Percentiles rank a stretch among this genome's conserved stretches.
These are phyloP conservation scores for Clarias gariepinus DNA, from an alignment of 2,113 vertebrate genomes.

Conservation along the genomic window DNA sequence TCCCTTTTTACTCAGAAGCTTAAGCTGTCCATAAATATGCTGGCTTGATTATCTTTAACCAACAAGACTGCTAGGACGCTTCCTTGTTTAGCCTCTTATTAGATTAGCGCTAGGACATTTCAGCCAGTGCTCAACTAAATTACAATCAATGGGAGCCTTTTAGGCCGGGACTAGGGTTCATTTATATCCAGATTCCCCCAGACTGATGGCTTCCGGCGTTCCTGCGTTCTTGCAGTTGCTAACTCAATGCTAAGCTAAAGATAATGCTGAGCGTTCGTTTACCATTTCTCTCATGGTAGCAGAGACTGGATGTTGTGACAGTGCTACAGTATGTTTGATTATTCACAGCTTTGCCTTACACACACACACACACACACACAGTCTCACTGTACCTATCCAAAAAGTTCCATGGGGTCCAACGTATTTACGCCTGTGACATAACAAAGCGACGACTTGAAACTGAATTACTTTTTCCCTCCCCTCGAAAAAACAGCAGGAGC, in stretches of 20 bases:
- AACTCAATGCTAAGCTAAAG: background rate
- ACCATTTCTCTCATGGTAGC: background rate
- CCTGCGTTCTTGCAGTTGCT: background rate
- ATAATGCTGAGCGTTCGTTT: background rate
- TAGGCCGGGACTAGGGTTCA: constrained; percentile 4
- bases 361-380: constrained; percentile 42
- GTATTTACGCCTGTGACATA: constrained; percentile 49
- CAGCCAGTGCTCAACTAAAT: constrained; percentile 16
- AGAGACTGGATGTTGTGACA: constrained; percentile 4
- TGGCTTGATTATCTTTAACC: background rate
- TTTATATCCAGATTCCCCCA: constrained; percentile 10
- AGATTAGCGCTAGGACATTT: background rate
- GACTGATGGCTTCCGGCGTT: background rate
- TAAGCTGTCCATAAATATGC: too few species aligned
- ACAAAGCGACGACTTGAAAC: constrained; percentile 58
- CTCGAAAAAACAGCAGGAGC: constrained; percentile 55
- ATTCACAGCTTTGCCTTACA: constrained; percentile 1
- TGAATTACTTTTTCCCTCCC: constrained; percentile 48
- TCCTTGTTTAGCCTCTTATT: constrained; percentile 17
- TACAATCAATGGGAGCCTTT: constrained; percentile 36
- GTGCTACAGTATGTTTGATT: background rate
- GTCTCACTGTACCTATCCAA: constrained; percentile 24
- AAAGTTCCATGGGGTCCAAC: background rate
- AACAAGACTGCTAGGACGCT: background rate
- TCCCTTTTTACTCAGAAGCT: too few species aligned